These are phyloP conservation scores for Oreochromis tanganicae DNA, from an alignment of 2,113 vertebrate species.

Conservation along the genomic window DNA sequence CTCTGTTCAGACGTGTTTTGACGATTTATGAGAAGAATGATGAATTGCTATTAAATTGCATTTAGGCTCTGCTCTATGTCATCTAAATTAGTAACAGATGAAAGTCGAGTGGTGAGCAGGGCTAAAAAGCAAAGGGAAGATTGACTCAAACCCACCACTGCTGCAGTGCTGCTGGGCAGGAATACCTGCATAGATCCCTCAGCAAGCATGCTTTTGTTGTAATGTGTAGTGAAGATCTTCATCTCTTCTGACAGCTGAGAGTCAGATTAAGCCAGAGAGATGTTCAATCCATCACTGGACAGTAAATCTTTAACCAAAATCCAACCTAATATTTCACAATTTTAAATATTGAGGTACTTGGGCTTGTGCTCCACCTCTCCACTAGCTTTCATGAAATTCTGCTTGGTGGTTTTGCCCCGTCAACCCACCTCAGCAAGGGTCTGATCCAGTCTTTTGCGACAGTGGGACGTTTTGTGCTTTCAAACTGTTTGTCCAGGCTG, in stretches of 20 bases:
- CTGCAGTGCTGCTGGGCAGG: background rate
- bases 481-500: background rate
- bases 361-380: background rate
- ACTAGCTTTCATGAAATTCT: background rate
- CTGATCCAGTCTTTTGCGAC: background rate
- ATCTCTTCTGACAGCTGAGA: background rate
- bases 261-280: background rate
- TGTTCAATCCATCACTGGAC: background rate
- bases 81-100: conserved; percentile 18
- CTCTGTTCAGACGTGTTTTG: conserved; percentile 22
- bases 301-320: background rate
- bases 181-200: background rate
- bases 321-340: background rate
- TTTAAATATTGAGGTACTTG: background rate
- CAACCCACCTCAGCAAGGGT: background rate
- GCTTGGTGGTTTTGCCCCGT: background rate
- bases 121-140: background rate
- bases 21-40: background rate
- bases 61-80: background rate
- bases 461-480: background rate
- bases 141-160: background rate
- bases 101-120: background rate
- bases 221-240: background rate
- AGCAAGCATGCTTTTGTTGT: background rate
- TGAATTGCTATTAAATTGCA: conserved; percentile 18